Conservation (phyloP, 2,888 invertebrate genomes). For the Nephrotoma guestfalica region DNA sequence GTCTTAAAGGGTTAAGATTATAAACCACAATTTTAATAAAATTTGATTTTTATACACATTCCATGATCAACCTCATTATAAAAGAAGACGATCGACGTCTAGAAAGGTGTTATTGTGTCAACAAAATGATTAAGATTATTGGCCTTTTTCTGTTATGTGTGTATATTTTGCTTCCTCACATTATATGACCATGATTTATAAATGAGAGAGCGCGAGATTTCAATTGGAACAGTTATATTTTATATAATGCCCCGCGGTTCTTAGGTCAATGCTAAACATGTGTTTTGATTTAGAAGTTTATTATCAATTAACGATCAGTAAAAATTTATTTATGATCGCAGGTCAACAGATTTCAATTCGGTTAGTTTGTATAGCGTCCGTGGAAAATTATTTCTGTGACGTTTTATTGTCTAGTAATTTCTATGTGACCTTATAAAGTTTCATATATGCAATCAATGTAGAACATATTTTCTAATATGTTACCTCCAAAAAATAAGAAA, state of each 20-base stretch:
- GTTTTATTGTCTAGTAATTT: too few relatives aligned
- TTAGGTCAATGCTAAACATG: background rate
- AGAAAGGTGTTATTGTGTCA: background rate
- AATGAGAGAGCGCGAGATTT: background rate
- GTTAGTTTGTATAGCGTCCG: too few relatives aligned
- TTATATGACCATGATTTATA: background rate
- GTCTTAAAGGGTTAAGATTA: background rate
- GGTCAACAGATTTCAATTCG: too few relatives aligned
- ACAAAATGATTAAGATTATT: background rate
- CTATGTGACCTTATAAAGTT: too few relatives aligned
- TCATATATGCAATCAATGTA: too few relatives aligned
- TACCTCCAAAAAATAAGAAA: too few relatives aligned
- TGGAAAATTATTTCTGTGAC: too few relatives aligned
- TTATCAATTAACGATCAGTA: too few relatives aligned
- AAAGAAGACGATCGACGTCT: background rate
- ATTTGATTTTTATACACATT: background rate
- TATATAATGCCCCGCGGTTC: background rate
- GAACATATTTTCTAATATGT: too few relatives aligned
- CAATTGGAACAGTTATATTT: background rate
- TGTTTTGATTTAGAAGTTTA: too few relatives aligned
- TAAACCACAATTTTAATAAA: background rate
- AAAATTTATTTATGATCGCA: too few relatives aligned
- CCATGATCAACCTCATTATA: background rate
- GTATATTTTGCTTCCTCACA: background rate
- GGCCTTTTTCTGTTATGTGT: background rate